Base-by-base conservation (phyloP, 2,888 invertebrate genomes). In the Melinaea menophilus region DNA sequence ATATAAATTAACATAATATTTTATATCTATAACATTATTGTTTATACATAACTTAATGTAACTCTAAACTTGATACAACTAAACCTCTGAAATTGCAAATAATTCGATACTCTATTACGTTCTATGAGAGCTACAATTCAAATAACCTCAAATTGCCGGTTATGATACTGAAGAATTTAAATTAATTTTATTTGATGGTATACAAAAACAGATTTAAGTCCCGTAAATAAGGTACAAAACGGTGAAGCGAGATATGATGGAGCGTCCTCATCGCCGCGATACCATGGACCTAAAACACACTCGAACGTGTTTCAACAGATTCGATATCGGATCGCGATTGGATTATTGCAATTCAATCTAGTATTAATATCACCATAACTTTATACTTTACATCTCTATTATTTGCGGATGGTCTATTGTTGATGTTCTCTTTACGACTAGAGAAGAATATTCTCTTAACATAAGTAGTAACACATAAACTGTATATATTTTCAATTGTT, bases 241-340 rank as follows among this genome's bases (percentile, higher is more conserved):
- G 7, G 37, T 35, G 13, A 9, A 55, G 33, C 54, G 47, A 1
- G 63, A 12, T 31, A 51, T 63, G 58, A 56, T 56, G 41, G 63
- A 63, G 60, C 66, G 61, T 60, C 63, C 67, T 61, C 67, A 58
- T 67, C 70, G 65, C 47, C 22, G 58, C 62, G 56, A 60, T 65
- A 66, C 70, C 57, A 67, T 65, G 72, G 67, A 66, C 69, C 69
- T 65, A 64, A 65, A 70, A 70, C 65, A 62, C 63, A 67, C 65
- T 66, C 54, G 56, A 62, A 70, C 70, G 67, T 67, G 69, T 66
- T 68, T 54, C 22, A 22, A 22, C 22, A 22, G 22, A 22, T 22
- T 58, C 59, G 51, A 63, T 45, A 66, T 56, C 22, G 22, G 22
- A 22, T 65, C 70, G 69, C 68, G 70, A 70, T 69, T 65, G 65